phyloP scores from a whole-genome alignment of 2,113 vertebrate species.

The Tinamus guttatus region DNA sequence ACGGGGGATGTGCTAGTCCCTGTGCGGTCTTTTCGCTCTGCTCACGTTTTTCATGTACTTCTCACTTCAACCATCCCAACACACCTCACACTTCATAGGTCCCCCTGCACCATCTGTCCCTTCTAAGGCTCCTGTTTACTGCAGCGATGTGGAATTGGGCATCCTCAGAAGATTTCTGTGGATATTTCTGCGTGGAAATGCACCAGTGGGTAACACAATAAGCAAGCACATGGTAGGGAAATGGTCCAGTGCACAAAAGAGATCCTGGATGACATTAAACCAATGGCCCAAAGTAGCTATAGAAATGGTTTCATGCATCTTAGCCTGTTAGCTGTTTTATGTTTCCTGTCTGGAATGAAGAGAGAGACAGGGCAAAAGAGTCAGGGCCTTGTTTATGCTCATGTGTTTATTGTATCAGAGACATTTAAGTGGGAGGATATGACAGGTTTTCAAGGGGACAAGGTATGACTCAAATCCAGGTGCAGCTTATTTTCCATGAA shows the following conservation, averaged over 20 bases:
- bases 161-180: neutral
- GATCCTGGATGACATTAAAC: constrained; percentile 64
- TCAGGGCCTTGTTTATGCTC: constrained; percentile 54
- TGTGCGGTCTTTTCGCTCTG: neutral
- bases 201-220: constrained; percentile 59
- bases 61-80: neutral
- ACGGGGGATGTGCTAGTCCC: neutral
- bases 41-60: neutral
- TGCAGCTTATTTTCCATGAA: constrained; percentile 70
- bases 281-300: constrained; percentile 56
- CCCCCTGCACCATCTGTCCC: neutral
- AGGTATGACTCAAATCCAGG: constrained; percentile 75
- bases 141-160: neutral
- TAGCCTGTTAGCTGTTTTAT: constrained; percentile 67
- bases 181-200: neutral
- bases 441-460: constrained; percentile 67
- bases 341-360: constrained; percentile 67
- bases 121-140: neutral
- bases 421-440: constrained; percentile 63
- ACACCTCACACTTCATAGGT: neutral
- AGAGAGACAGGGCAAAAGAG: constrained; percentile 45
- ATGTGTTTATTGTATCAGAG: constrained; percentile 70
- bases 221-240: constrained; percentile 34
- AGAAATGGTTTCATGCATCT: constrained; percentile 63
- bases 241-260: constrained; percentile 47